Base-by-base conservation (phyloP, 2,113 vertebrate genomes). In the Castor canadensis region DNA sequence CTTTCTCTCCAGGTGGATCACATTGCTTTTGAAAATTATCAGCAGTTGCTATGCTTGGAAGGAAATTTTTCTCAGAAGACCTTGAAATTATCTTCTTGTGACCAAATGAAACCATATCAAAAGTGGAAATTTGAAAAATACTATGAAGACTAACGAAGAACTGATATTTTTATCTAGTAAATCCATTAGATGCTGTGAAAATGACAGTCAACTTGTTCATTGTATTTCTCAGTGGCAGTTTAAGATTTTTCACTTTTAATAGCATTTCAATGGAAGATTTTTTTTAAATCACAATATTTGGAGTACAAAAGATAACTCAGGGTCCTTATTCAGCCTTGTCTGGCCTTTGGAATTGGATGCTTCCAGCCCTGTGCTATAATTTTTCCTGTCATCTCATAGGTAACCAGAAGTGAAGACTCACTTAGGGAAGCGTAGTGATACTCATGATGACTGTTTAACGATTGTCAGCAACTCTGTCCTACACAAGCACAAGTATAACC, bases 71-170 rank as follows among this genome's bases (percentile, higher is more conserved):
- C 94, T 40, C 91, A 91, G 95, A 80, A 24, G 94, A 97, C 69
- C 1, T 90, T 99, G 75, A 83, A 40, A 69, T 85, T 99, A 32
- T 97, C 75, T 43, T 32, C 90, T 40, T 99, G 99, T 96, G 97
- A 99, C 43, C n/a, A 98, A 19, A 15, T 43, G 32, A 99, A 94
- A 40, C 43, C 93, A 7, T 94, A 98, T 71, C 99, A 99, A 56
- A 99, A 99, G 98, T 99, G 99, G 99, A 98, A 98, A 92, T 99
- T 99, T 92, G 99, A 99, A 90, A 98, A 98, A 26, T 99, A 99
- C 98, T 97, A 98, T 12, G 73, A 98, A 0, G 82, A 96, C 84
- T 99, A 98, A 99, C 93, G 72, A 93, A 58, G 38, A 76, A 9
- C 0, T 38, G 1, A 2, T 7, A 24, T 54, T 79, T 89, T 19